phyloP scores from a whole-genome alignment of 1,140 invertebrate genomes.

The Drosophila nasuta region DNA sequence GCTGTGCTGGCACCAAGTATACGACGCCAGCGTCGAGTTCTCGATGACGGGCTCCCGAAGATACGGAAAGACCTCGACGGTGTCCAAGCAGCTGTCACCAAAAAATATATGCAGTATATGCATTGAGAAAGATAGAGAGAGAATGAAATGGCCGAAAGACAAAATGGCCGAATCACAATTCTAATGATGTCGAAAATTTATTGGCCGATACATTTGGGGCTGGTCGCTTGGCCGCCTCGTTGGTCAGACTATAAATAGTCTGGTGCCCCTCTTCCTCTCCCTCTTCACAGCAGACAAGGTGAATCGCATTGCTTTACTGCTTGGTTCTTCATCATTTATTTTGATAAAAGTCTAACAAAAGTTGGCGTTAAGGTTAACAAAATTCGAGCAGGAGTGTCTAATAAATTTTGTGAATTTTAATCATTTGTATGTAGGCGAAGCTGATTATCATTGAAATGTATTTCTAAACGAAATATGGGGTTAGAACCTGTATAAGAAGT shows the following conservation, averaged over 20 bases:
- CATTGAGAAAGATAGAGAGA: constrained; percentile 16
- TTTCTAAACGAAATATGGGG: too few relatives aligned
- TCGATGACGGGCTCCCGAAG: constrained; percentile 81
- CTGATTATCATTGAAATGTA: too few relatives aligned
- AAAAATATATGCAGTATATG: constrained; percentile 9
- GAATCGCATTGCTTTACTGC: constrained; percentile 42
- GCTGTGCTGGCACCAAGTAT: constrained; percentile 79
- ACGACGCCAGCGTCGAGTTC: constrained; percentile 72
- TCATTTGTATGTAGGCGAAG: too few relatives aligned
- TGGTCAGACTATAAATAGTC: constrained; percentile 72
- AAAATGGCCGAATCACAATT: constrained; percentile 44
- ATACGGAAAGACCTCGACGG: constrained; percentile 83
- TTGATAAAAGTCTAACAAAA: constrained; percentile 79
- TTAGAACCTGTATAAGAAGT: too few relatives aligned
- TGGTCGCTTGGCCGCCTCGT: constrained; percentile 66
- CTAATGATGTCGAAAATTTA: constrained; percentile 80
- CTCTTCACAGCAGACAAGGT: constrained; percentile 9
- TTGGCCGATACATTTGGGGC: constrained; percentile 74
- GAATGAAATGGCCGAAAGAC: constrained; percentile 30
- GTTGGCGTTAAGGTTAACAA: constrained; percentile 71
- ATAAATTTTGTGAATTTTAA: too few relatives aligned
- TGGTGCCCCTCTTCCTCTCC: not conserved
- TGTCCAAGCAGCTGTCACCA: constrained; percentile 81
- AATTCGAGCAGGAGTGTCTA: not conserved
- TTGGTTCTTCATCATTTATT: constrained; percentile 76